These are phyloP conservation scores for Tragelaphus imberbis DNA, from an alignment of 2,113 vertebrate genomes.

Conservation along the genomic window DNA sequence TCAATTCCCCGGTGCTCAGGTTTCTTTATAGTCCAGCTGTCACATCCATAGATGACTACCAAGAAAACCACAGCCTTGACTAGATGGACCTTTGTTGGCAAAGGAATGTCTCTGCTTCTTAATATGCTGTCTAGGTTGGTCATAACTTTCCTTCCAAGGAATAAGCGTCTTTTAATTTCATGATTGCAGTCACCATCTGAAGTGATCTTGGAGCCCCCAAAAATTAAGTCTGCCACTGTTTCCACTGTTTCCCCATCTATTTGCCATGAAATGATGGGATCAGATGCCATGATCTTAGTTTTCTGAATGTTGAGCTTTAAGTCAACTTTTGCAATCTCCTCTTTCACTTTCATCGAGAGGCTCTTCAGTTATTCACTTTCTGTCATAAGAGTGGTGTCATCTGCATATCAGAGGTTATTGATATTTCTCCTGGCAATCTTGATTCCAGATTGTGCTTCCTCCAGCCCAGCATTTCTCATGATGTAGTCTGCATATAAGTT, in stretches of 20 bases:
- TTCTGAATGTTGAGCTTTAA: background rate
- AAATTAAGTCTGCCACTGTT: background rate
- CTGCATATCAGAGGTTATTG: background rate
- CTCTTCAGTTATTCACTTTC: background rate
- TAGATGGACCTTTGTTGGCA: background rate
- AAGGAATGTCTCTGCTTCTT: background rate
- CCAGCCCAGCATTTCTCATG: background rate
- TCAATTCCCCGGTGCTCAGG: accelerated
- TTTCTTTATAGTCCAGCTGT: background rate
- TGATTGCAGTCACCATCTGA: background rate
- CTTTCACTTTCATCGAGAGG: background rate
- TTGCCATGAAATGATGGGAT: background rate
- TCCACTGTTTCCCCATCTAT: background rate
- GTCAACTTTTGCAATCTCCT: background rate
- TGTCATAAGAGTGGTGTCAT: background rate
- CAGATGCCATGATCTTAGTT: background rate
- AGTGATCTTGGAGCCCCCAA: background rate
- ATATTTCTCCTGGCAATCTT: accelerated
- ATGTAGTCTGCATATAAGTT: background rate
- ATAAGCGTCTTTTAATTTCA: background rate
- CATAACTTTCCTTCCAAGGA: background rate
- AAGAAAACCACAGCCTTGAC: background rate
- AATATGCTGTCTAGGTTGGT: background rate
- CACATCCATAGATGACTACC: background rate
- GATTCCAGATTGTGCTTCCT: background rate